These are phyloP conservation scores for Notarius lentiginosus DNA, from an alignment of 2,113 vertebrate species.

Conservation along the genomic window DNA sequence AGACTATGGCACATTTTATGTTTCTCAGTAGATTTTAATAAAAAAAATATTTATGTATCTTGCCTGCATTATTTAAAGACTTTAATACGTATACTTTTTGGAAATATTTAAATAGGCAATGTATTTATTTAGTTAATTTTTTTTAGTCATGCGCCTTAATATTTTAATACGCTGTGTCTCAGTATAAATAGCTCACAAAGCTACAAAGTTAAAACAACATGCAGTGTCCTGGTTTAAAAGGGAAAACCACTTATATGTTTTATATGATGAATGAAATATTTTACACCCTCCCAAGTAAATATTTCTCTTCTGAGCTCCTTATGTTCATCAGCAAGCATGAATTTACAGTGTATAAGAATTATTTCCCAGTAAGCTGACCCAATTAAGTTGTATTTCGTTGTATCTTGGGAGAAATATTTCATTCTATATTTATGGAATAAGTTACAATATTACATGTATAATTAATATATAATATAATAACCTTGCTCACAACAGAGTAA, in stretches of 20 bases:
- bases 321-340: not conserved
- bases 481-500: no score
- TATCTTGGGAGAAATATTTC: not conserved
- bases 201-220: conserved; percentile 51
- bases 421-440: not conserved
- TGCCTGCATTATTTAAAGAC: conserved; percentile 54
- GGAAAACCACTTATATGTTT: not conserved
- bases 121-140: conserved; percentile 60
- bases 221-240: conserved; percentile 47
- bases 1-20: conserved; percentile 29
- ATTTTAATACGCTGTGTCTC: conserved; percentile 48
- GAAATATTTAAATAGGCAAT: conserved; percentile 54
- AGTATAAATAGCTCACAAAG: conserved; percentile 40
- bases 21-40: conserved; percentile 28
- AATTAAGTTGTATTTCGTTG: not conserved
- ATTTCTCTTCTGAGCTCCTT: not conserved
- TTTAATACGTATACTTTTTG: conserved; percentile 58
- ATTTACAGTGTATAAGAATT: not conserved
- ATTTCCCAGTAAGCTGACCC: no score
- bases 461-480: no score
- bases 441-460: not conserved
- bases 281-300: not conserved
- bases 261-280: not conserved
- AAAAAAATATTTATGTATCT: conserved; percentile 59
- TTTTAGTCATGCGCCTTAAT: conserved; percentile 62